phyloP scores from a whole-genome alignment of 2,797 vertebrate species.

The Notoglanidium macrostoma region DNA sequence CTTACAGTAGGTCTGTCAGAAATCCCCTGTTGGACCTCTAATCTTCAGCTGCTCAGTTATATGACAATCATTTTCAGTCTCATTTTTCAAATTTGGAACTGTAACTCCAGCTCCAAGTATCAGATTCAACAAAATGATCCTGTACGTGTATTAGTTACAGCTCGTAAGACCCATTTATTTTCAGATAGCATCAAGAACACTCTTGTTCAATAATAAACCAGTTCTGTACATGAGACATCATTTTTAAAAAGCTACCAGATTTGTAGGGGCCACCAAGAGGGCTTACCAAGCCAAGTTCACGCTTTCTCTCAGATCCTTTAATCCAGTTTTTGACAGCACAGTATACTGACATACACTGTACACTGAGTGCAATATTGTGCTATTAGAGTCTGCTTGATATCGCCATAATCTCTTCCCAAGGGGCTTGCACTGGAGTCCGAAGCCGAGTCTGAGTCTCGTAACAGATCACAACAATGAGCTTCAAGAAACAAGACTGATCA shows the following conservation, averaged over 20 bases:
- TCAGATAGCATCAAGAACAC: background rate
- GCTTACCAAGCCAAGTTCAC: constrained; percentile 23
- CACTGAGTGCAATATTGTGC: constrained; percentile 30
- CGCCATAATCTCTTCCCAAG: constrained; percentile 27
- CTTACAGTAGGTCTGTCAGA: background rate
- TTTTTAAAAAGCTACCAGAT: constrained; percentile 11
- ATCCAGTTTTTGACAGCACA: constrained; percentile 43
- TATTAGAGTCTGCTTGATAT: constrained; percentile 28
- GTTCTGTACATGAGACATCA: constrained; percentile 1
- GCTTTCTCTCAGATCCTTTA: constrained; percentile 40
- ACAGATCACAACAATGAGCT: constrained; percentile 11
- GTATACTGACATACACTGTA: background rate
- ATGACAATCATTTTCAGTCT: background rate
- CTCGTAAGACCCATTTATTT: background rate
- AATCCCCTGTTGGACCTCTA: constrained; percentile 13
- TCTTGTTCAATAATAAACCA: constrained; percentile 7
- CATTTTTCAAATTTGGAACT: background rate
- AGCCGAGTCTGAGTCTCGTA: background rate
- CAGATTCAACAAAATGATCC: background rate
- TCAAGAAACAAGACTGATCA: constrained; percentile 23
- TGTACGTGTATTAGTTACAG: background rate
- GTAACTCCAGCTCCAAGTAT: background rate
- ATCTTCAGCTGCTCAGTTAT: constrained; percentile 18
- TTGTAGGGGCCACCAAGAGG: constrained; percentile 25
- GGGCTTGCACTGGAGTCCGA: constrained; percentile 18